Evolutionary conservation across 2,888 invertebrate genomes (phyloP).

Genomic region (Chalcosyrphus nemorum): DNA sequence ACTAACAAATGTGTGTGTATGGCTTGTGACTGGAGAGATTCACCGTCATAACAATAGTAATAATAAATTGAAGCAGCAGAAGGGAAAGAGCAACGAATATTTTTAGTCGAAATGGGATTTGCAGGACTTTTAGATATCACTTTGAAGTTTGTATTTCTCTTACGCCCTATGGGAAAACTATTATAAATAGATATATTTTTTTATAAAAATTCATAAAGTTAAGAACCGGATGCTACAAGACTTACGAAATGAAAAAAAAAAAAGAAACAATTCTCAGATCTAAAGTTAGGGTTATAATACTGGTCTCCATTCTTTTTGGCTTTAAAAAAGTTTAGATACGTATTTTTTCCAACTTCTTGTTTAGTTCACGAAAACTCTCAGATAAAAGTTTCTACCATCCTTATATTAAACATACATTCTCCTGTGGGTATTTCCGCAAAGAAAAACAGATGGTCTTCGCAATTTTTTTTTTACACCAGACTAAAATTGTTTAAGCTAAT

Average conservation of each 20-base stretch:
- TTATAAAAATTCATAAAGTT: slow-evolving; percentile 38
- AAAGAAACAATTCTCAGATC: not conserved
- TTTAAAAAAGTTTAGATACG: slow-evolving; percentile 2
- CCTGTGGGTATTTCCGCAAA: not conserved
- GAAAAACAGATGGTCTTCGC: not conserved
- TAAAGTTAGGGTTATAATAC: not conserved
- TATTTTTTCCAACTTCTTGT: not conserved
- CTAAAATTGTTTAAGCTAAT: slow-evolving; percentile 1
- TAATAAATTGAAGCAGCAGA: not conserved
- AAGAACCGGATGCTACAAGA: not conserved
- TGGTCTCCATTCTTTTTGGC: not conserved
- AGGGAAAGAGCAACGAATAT: not conserved
- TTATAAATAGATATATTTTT: slow-evolving; percentile 32
- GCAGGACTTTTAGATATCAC: not conserved
- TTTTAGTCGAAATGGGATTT: not conserved
- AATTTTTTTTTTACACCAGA: not conserved
- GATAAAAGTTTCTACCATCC: slow-evolving; percentile 19
- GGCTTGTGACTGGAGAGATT: not conserved
- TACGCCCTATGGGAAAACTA: not conserved
- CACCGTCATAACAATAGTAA: not conserved
- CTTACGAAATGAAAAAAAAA: not conserved
- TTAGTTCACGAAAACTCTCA: not conserved
- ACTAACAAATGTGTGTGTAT: not conserved
- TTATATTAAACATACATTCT: slow-evolving; percentile 30
- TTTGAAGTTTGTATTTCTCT: not conserved